Evolutionary conservation across 1,140 invertebrate species (phyloP), one percentile per base, ranked within the genome.

Genomic region (Nasonia giraulti): DNA sequence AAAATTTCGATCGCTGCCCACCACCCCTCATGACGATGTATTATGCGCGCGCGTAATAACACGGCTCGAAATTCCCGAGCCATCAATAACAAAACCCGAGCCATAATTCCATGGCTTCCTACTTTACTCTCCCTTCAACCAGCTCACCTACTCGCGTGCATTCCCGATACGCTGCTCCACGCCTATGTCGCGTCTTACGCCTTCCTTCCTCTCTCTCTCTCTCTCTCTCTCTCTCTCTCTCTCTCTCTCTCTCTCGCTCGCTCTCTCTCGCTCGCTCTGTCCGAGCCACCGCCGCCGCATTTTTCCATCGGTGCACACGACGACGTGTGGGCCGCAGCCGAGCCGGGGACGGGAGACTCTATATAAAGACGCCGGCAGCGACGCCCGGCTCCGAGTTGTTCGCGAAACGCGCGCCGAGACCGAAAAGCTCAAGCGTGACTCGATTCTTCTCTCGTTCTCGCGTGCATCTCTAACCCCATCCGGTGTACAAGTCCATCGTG

Each of bases 331-430:
- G 83, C 55, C 75, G 84, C 44, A 12, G 78, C 73, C 37, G 76
- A 0, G 33, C 69, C 10, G 27, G 69, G 69, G 40, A 23, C 44
- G 37, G 33, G 75, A 73, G 55, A 50, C 88, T 91, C 90, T 93
- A 93, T 93, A 92, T 93, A 93, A 93, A 92, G 89, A 89, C 85
- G 85, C 88, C 85, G 85, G 74, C 47, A 33, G 62, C 85, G 74
- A 79, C 40, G 87, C 50, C 82, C 86, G 87, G 86, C 62, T 87
- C 87, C 55, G 85, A 89, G 89, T 90, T 86, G 88, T 89, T 85
- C 86, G 89, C 89, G 87, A 88, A 86, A 87, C 86, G 88, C 88
- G 85, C 86, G 86, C 88, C 83, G 23, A 27, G 88, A 84, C 85
- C 84, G 82, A 83, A 83, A 83, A 76, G 3, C n/a, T 12, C 55